A percentile compares a stretch with the other conserved stretches of the same genome.
Evolutionary conservation across 2,888 invertebrate species (phyloP).

Genomic region (Stenotaenia linearis): DNA sequence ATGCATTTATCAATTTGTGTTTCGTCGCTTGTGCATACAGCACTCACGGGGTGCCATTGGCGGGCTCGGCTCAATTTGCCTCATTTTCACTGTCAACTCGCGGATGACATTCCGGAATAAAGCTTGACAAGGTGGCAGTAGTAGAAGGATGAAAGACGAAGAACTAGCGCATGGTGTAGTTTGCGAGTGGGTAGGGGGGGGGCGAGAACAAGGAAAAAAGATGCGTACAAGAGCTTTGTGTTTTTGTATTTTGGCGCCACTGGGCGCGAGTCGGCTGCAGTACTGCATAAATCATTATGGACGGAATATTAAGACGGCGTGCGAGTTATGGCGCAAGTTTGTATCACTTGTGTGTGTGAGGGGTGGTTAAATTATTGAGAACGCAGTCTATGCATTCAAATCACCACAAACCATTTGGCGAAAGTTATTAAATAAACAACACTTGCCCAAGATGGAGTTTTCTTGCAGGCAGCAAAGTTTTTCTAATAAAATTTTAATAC

Average conservation of each 20-base stretch:
- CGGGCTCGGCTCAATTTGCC: constrained; percentile 19
- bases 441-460: constrained; percentile 1
- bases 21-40: constrained; percentile 11
- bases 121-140: neutral
- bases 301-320: constrained; percentile 4
- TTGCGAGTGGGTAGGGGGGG: neutral
- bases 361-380: neutral
- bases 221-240: neutral
- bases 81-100: constrained; percentile 19
- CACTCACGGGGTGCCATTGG: constrained; percentile 19
- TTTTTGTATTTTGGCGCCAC: neutral
- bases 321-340: constrained; percentile 12
- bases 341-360: neutral
- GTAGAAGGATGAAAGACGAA: neutral
- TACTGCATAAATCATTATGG: neutral
- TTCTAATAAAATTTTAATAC: constrained; percentile 17
- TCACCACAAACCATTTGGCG: constrained; percentile 15
- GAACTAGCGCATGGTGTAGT: neutral
- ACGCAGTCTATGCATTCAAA: constrained; percentile 3
- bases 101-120: constrained; percentile 19
- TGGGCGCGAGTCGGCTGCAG: neutral
- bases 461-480: constrained; percentile 11
- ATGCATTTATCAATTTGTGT: constrained; percentile 19
- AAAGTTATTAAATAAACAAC: constrained; percentile 19
- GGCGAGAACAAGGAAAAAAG: neutral